Conservation (phyloP, 2,113 vertebrate species). For the Eulemur rufifrons region DNA sequence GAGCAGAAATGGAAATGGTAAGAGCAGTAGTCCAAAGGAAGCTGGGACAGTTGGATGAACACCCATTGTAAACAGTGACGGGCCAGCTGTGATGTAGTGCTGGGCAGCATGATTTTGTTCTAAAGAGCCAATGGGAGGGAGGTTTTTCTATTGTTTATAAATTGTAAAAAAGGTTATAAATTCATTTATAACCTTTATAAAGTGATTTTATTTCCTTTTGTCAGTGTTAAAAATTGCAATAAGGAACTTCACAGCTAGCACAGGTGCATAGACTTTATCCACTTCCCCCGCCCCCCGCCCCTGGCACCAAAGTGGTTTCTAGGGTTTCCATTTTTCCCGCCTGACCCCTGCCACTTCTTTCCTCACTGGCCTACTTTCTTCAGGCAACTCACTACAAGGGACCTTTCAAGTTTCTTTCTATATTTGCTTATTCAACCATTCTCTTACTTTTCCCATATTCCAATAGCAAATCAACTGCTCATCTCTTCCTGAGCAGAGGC, state of each 20-base stretch:
- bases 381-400: neutral
- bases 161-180: slow-evolving; percentile 12
- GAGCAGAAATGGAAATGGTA: neutral
- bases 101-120: neutral
- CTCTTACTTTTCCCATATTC: neutral
- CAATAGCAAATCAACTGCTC: neutral
- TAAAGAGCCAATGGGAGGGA: neutral
- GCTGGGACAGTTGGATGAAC: slow-evolving; percentile 4
- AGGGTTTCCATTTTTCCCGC: neutral
- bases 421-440: neutral
- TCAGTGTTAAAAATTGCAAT: neutral
- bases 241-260: neutral
- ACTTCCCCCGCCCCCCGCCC: fast-evolving
- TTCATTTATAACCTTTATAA: neutral
- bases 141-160: neutral
- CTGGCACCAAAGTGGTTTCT: neutral
- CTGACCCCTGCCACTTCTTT: neutral
- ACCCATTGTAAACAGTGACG: slow-evolving; percentile 8
- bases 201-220: neutral
- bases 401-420: neutral
- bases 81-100: neutral
- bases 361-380: neutral
- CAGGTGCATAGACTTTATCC: neutral
- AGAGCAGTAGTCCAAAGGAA: slow-evolving; percentile 1
- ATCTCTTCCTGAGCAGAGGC: neutral